These are phyloP conservation scores for Oreochromis spilurus DNA, from an alignment of 2,113 vertebrate genomes.

Conservation along the genomic window DNA sequence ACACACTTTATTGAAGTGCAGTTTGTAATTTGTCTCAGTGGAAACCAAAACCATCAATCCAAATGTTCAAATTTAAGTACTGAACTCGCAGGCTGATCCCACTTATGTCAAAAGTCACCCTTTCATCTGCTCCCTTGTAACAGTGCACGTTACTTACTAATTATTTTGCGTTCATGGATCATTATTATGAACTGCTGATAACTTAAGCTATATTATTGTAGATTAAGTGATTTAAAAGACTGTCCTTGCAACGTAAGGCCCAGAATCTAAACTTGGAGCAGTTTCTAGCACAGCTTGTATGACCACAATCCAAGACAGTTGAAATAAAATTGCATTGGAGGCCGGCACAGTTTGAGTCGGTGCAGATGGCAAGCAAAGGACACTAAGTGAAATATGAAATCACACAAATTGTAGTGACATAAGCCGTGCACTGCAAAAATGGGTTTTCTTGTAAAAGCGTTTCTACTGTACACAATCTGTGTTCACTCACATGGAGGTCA, in stretches of 20 bases:
- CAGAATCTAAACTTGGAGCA: neutral
- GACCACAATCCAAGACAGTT: neutral
- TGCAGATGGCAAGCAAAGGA: neutral
- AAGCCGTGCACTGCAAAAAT: neutral
- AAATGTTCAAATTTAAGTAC: neutral
- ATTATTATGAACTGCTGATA: neutral
- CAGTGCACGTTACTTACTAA: neutral
- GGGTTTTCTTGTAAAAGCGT: neutral
- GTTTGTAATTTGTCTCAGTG: neutral
- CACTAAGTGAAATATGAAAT: neutral
- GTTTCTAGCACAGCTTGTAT: neutral
- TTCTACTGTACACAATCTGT: neutral
- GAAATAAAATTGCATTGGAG: neutral
- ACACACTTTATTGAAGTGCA: neutral
- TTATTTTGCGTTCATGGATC: neutral
- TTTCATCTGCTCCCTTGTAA: neutral
- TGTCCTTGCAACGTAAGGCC: neutral
- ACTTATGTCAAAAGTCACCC: neutral
- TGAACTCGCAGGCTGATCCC: neutral
- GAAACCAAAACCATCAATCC: neutral
- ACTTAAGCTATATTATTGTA: neutral
- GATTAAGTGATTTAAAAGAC: neutral
- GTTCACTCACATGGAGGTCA: neutral
- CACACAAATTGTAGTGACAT: neutral
- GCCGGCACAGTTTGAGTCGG: neutral